Conservation (phyloP, 2,797 vertebrate genomes). For the Poeciliopsis infans region DNA sequence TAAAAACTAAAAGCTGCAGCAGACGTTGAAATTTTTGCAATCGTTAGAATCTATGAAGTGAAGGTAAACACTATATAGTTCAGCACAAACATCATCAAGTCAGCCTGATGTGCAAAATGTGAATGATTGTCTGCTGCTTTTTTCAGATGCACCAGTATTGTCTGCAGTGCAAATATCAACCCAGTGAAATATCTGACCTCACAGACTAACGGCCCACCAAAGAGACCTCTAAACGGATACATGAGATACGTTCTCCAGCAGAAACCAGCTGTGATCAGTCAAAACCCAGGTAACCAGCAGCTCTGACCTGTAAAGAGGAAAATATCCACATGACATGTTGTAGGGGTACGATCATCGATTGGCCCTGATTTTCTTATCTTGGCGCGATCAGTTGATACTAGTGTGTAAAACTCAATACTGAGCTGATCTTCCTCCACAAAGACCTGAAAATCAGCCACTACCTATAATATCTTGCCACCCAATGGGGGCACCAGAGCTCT, state of each 20-base stretch:
- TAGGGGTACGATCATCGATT: too few relatives aligned
- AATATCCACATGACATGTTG: too few relatives aligned
- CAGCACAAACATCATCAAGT: background rate
- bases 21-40: background rate
- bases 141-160: slow-evolving; percentile 42
- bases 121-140: background rate
- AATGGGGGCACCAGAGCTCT: too few relatives aligned
- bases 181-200: slow-evolving; percentile 51
- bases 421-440: too few relatives aligned
- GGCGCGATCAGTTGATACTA: too few relatives aligned
- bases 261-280: slow-evolving; percentile 32
- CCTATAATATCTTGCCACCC: too few relatives aligned
- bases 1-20: background rate
- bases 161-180: slow-evolving; percentile 26
- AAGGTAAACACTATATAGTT: background rate
- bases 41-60: background rate
- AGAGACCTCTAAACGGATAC: slow-evolving; percentile 69
- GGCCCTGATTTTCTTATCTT: too few relatives aligned
- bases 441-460: too few relatives aligned
- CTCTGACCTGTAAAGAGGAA: background rate
- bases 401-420: too few relatives aligned
- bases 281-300: slow-evolving; percentile 63
- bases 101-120: background rate
- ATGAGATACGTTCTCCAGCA: slow-evolving; percentile 61
- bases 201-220: slow-evolving; percentile 56